phyloP scores from a whole-genome alignment of 2,888 invertebrate species.

The Macrophya alboannulata region DNA sequence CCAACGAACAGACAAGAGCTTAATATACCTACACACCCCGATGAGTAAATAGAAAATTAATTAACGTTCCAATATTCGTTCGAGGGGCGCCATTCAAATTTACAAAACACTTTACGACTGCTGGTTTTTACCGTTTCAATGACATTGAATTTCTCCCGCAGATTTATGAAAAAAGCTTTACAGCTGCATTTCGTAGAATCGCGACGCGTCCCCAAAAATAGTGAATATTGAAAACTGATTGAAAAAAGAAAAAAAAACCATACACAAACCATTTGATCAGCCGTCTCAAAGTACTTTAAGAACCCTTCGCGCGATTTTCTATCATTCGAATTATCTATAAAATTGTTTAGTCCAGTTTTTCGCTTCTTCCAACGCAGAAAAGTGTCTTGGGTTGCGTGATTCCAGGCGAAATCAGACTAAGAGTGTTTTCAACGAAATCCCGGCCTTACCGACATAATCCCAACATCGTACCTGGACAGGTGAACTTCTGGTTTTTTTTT shows the following conservation, averaged over 20 bases:
- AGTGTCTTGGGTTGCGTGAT: not conserved
- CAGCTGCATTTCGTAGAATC: not conserved
- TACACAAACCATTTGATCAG: no score
- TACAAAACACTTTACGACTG: not conserved
- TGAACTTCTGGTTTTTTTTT: not conserved
- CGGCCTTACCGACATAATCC: not conserved
- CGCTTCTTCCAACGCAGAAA: not conserved
- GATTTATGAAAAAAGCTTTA: not conserved
- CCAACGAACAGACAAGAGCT: not conserved
- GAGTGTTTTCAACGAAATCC: not conserved
- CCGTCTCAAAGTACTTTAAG: no score
- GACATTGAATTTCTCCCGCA: not conserved
- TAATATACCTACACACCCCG: not conserved
- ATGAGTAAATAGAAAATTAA: constrained; percentile 21
- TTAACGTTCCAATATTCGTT: not conserved
- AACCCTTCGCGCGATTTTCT: not conserved
- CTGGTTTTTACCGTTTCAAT: not conserved
- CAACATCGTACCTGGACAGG: not conserved
- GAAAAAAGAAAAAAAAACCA: no score
- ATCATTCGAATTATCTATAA: not conserved
- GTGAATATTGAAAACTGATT: no score
- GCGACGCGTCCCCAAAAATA: not conserved
- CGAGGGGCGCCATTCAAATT: not conserved
- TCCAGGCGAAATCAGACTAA: not conserved
- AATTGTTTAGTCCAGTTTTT: not conserved